phyloP scores from a whole-genome alignment of 2,113 vertebrate genomes.

The Labeo catla region DNA sequence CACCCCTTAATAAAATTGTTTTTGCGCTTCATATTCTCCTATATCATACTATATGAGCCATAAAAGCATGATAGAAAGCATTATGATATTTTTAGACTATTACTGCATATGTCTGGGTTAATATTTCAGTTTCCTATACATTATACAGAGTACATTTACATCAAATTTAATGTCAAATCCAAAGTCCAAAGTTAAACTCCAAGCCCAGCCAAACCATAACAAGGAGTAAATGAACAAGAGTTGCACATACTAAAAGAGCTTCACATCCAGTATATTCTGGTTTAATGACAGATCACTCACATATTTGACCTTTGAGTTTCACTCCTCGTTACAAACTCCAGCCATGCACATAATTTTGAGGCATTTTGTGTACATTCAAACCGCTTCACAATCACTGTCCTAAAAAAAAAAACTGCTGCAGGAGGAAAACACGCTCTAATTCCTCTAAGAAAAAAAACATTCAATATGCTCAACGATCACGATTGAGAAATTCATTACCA shows the following conservation, averaged over 20 bases:
- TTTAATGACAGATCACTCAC: background rate
- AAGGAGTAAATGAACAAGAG: background rate
- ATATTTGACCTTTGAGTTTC: background rate
- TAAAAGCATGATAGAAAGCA: background rate
- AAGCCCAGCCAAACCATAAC: background rate
- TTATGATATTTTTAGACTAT: no score
- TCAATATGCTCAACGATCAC: constrained; percentile 35
- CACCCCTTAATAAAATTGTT: background rate
- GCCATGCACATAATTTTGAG: background rate
- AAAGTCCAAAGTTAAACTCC: background rate
- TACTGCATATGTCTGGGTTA: background rate
- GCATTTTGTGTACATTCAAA: constrained; percentile 41
- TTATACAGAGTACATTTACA: background rate
- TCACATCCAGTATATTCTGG: background rate
- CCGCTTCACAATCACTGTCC: background rate
- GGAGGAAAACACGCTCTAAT: constrained; percentile 65
- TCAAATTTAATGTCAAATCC: background rate
- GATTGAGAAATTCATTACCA: background rate
- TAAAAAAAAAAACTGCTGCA: constrained; percentile 51
- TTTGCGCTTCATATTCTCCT: background rate
- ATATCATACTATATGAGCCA: background rate
- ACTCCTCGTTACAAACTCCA: background rate
- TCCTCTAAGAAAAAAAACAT: constrained; percentile 49
- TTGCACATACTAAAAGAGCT: background rate
- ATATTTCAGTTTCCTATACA: background rate